Conservation (phyloP, 2,888 invertebrate species). For the Synanthedon vespiformis region DNA sequence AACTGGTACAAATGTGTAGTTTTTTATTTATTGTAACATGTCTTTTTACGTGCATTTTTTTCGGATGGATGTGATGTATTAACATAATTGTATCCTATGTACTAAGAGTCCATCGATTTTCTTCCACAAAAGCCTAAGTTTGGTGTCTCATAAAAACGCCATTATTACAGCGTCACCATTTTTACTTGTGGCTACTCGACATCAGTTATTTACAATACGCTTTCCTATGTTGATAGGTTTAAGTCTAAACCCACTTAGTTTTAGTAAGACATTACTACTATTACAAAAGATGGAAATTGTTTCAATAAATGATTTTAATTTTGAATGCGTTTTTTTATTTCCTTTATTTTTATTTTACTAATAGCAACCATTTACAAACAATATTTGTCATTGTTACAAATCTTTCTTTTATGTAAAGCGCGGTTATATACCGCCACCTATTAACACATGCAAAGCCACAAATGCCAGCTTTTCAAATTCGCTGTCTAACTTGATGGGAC, state of each 20-base stretch:
- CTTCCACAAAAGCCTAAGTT: slow-evolving; percentile 40
- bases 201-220: slow-evolving; percentile 33
- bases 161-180: slow-evolving; percentile 5
- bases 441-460: no score
- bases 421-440: no score
- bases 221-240: slow-evolving; percentile 48
- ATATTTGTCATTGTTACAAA: no score
- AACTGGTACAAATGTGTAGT: slow-evolving; percentile 44
- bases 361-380: no score
- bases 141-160: slow-evolving; percentile 19
- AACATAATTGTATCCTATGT: slow-evolving; percentile 21
- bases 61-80: slow-evolving; percentile 33
- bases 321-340: slow-evolving; percentile 16
- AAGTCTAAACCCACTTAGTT: slow-evolving; percentile 53
- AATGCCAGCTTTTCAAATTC: no score
- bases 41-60: slow-evolving; percentile 43
- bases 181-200: slow-evolving; percentile 57
- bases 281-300: slow-evolving; percentile 63
- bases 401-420: no score
- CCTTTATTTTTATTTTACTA: slow-evolving; percentile 14
- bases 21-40: slow-evolving; percentile 23
- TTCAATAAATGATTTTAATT: slow-evolving; percentile 69
- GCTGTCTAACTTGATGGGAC: no score
- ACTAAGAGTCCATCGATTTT: slow-evolving; percentile 18
- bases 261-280: slow-evolving; percentile 53